Base-by-base conservation (phyloP, 2,113 vertebrate genomes). In the Platanista minor region DNA sequence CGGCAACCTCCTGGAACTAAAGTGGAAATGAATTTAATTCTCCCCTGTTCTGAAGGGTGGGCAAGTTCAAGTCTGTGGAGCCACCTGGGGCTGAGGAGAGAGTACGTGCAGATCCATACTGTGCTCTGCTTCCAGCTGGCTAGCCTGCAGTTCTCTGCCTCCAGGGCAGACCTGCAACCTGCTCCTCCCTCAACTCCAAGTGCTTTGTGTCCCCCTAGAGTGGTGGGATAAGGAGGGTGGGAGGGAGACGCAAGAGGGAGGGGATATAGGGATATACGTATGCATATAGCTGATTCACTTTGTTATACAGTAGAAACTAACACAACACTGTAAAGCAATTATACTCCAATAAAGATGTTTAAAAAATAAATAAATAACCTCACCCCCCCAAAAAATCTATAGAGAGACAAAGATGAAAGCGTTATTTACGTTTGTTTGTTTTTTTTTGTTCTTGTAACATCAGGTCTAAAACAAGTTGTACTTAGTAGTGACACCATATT, bases 1-100 rank as follows among this genome's bases (percentile, higher is more conserved):
- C 17, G 43, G 74, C 64, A 93, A 87, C 61, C 67, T 90, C 31
- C 31, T 54, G 27, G 67, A 77, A 86, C 62, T 69, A 96, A 95
- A 94, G 91, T 90, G 93, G 64, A 95, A 94, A 82, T 57, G 91
- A 98, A 95, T 94, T 94, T 59, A 96, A 94, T 97, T 97, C 49
- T 84, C 43, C 94, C 25, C 13, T 49, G 33, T n/a, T 85, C 66
- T 43, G 61, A 77, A 43, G 27, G 31, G 46, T 69, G 17, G 66
- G 33, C 49, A 41, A 43, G 33, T 18, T 75, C 52, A 31, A 62
- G 39, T 85, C 94, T 86, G 39, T 39, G 23, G 41, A 59, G 52
- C 15, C 69, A 77, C 87, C 91, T 46, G 1, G 64, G 83, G 84
- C 43, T 10, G 14, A 46, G 31, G 33, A 43, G 33, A 49, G 41